These are phyloP conservation scores for Melanogrammus aeglefinus DNA, from an alignment of 2,797 vertebrate species.

Conservation along the genomic window DNA sequence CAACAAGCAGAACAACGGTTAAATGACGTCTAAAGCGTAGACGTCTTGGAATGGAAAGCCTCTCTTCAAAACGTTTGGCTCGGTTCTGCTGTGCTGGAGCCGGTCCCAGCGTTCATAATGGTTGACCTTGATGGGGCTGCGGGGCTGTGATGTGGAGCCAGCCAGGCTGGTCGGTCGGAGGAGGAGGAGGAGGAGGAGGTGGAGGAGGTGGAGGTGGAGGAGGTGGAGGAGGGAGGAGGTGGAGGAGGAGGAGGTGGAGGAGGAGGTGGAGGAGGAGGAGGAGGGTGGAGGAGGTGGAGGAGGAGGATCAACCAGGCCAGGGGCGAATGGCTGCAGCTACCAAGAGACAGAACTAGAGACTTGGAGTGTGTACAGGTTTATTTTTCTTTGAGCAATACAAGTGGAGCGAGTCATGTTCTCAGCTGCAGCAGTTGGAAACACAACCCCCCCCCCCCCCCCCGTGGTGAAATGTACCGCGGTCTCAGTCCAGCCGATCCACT, in stretches of 20 bases:
- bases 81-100: background rate
- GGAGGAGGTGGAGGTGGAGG: background rate
- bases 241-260: background rate
- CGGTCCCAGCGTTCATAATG: background rate
- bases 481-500: background rate
- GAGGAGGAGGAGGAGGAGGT: background rate
- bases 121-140: background rate
- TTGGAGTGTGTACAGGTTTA: background rate
- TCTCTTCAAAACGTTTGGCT: slow-evolving; percentile 4
- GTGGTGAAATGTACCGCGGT: background rate
- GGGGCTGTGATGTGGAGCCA: background rate
- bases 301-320: background rate
- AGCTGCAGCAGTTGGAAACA: slow-evolving; percentile 3
- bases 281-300: background rate
- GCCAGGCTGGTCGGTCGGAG: background rate
- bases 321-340: background rate
- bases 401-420: slow-evolving; percentile 5
- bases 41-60: background rate
- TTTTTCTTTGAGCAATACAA: background rate
- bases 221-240: background rate
- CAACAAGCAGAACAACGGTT: background rate
- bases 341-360: background rate
- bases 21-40: background rate
- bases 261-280: background rate
- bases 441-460: background rate